These are phyloP conservation scores for Lophochroa leadbeateri DNA, from an alignment of 2,113 vertebrate species.

Conservation along the genomic window DNA sequence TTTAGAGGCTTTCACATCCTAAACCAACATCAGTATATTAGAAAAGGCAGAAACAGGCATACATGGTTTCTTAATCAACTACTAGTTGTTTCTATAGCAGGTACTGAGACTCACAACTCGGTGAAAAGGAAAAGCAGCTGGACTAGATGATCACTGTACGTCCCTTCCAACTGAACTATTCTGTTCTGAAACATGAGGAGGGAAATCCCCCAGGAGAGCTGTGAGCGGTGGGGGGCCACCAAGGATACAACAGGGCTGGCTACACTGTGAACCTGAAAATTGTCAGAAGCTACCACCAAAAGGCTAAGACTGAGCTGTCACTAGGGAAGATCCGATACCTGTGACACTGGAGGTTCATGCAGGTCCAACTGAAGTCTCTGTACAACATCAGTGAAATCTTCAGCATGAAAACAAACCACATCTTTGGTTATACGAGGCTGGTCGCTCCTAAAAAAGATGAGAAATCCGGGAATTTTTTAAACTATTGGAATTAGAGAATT, in stretches of 20 bases:
- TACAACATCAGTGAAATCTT: slow-evolving; percentile 96
- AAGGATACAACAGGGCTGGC: background rate
- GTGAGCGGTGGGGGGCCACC: background rate
- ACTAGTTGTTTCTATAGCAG: background rate
- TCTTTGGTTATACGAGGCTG: slow-evolving; percentile 97
- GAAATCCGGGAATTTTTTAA: background rate
- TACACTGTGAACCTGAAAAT: background rate
- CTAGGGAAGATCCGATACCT: slow-evolving; percentile 76
- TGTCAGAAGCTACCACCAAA: background rate
- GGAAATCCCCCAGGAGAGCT: background rate
- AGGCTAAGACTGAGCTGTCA: background rate
- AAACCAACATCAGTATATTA: background rate
- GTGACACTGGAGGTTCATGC: slow-evolving; percentile 96
- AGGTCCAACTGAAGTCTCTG: slow-evolving; percentile 95
- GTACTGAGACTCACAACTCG: background rate
- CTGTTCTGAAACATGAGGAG: background rate
- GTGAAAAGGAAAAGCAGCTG: background rate
- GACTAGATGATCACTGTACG: background rate
- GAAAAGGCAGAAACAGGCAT: background rate
- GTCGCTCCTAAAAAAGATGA: slow-evolving; percentile 79
- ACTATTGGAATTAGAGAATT: background rate
- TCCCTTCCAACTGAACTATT: background rate
- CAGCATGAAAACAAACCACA: slow-evolving; percentile 96
- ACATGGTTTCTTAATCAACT: background rate
- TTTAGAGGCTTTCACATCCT: background rate